Base-by-base conservation (phyloP, 2,888 invertebrate species). In the Atherix ibis region DNA sequence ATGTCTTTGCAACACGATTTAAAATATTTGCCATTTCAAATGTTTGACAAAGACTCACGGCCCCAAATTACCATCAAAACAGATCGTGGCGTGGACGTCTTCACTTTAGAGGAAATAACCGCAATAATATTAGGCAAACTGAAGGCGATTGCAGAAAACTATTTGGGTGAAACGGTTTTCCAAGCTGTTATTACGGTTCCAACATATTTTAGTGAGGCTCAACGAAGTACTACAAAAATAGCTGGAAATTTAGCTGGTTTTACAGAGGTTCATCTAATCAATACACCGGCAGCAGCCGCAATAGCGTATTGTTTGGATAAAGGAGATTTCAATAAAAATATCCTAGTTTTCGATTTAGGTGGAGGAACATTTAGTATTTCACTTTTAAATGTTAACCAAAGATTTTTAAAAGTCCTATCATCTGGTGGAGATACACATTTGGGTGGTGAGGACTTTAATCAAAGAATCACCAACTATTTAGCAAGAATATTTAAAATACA, bases 301-400 rank as follows among this genome's bases (percentile, higher is more conserved):
- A 92, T 94, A 57, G 94, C 94, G 35, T 95, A 95, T 51, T 94
- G 94, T 56, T 69, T 95, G 44, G 94, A 95, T 65, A 94, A 94
- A 65, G 88, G 83, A 53, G 91, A 91, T 41, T 92, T 91, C 30
- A 97, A 97, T 63, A 94, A 95, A 70, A 98, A 98, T 54, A 91
- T 98, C 14, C 69, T 98, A 32, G 95, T 98, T 10, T 98, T 97
- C 62, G 97, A 98, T 69, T 75, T 98, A 64, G 97, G 98, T 53
- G 98, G 98, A 60, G 98, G 97, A 64, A 98, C 98, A 44, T 98
- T 98, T 55, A 97, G 98, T 64, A 97, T 98, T 13, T 95, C 95
- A 25, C 73, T 98, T 14, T 70, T 98, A 34, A 97, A 95, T 44
- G 98, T 98, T 54, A 97, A 98, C 56, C 94, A 95, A 51, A 98